Conservation (phyloP, 2,113 vertebrate genomes). For the Pelobates fuscus region DNA sequence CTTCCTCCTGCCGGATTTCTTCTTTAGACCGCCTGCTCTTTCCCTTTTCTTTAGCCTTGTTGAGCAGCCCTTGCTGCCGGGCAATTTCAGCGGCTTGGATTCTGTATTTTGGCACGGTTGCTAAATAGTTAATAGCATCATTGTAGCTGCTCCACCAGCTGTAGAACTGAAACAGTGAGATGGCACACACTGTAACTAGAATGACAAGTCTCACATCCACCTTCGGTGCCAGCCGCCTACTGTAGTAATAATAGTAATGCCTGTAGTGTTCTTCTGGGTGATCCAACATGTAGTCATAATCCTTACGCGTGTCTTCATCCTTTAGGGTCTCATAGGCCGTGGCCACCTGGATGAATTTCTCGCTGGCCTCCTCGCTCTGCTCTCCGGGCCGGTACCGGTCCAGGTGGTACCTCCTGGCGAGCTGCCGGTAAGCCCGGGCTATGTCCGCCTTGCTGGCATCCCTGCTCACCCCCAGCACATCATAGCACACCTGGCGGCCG, state of each 20-base stretch:
- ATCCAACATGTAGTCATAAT: conserved; percentile 97
- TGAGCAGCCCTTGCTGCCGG: conserved; percentile 91
- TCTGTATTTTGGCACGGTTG: conserved; percentile 91
- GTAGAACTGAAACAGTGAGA: conserved; percentile 93
- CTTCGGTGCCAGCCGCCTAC: conserved; percentile 83
- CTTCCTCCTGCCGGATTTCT: conserved; percentile 92
- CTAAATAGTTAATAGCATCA: conserved; percentile 92
- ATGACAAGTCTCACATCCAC: conserved; percentile 92
- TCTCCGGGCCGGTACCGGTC: conserved; percentile 78
- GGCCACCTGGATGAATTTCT: conserved; percentile 84
- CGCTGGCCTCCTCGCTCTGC: conserved; percentile 67
- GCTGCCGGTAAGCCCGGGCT: conserved; percentile 91
- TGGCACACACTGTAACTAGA: conserved; percentile 86
- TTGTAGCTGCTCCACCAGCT: conserved; percentile 98
- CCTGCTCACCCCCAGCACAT: conserved; percentile 86
- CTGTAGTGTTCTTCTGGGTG: conserved; percentile 95
- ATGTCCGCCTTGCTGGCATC: conserved; percentile 86
- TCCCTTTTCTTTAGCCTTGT: conserved; percentile 85
- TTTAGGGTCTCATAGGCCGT: conserved; percentile 95
- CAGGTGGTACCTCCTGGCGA: conserved; percentile 89
- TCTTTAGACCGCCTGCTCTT: conserved; percentile 90
- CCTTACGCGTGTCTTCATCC: conserved; percentile 92
- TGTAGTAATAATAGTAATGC: conserved; percentile 95
- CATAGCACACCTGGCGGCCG: conserved; percentile 86
- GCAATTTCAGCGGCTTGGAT: conserved; percentile 94